A percentile compares a stretch with the other conserved stretches of the same genome.
These are phyloP conservation scores for Ctenomys sociabilis DNA, from an alignment of 2,113 vertebrate genomes.

Conservation along the genomic window DNA sequence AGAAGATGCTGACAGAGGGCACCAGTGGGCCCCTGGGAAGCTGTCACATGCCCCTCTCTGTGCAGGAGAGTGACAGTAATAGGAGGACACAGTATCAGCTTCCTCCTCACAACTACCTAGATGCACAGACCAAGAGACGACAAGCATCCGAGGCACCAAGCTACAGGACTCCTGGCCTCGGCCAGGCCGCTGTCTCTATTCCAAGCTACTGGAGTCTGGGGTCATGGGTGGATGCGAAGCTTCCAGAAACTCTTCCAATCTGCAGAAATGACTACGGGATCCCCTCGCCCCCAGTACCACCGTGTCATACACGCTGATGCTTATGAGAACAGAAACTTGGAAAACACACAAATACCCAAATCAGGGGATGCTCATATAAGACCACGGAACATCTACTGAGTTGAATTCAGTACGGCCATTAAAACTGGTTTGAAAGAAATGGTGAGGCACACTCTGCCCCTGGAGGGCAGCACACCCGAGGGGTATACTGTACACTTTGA, in stretches of 20 bases:
- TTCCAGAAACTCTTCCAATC: not conserved
- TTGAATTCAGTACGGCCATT: not conserved
- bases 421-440: not conserved
- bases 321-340: not conserved
- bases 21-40: not conserved
- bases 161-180: rapidly evolving
- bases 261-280: not conserved
- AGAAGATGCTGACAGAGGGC: not conserved
- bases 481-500: not conserved
- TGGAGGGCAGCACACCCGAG: not conserved
- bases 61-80: not conserved
- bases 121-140: not conserved
- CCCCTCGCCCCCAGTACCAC: not conserved
- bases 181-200: not conserved
- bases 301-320: not conserved
- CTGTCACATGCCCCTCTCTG: rapidly evolving
- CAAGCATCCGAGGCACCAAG: not conserved
- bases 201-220: not conserved
- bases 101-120: not conserved
- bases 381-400: not conserved
- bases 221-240: not conserved
- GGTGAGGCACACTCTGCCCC: not conserved
- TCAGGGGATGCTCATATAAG: not conserved
- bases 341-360: not conserved
- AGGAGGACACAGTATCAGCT: not conserved